These are phyloP conservation scores for Cathartes aura DNA, from an alignment of 2,113 vertebrate species.

Conservation along the genomic window DNA sequence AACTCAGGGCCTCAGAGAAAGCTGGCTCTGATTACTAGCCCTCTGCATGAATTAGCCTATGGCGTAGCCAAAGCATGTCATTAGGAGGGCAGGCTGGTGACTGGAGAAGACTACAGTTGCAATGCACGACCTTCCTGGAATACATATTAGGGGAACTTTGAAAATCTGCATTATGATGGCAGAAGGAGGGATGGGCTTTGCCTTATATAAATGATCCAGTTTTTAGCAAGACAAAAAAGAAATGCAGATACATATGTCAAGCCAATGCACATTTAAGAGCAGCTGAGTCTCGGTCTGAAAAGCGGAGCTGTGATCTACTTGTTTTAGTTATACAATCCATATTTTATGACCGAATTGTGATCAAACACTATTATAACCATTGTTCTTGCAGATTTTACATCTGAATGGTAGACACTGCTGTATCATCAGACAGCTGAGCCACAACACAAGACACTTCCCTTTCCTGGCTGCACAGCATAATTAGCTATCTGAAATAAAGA, in stretches of 20 bases:
- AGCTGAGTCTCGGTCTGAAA: not conserved
- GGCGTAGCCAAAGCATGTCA: not conserved
- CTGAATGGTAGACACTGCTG: not conserved
- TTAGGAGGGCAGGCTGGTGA: not conserved
- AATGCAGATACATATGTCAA: not conserved
- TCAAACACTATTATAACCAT: conserved; percentile 6
- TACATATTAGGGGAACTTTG: rapidly evolving
- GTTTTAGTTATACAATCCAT: not conserved
- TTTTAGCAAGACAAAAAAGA: not conserved
- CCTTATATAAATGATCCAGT: not conserved
- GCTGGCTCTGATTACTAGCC: not conserved
- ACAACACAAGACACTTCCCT: not conserved
- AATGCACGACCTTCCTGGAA: not conserved
- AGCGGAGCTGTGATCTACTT: not conserved
- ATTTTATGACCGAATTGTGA: conserved; percentile 21
- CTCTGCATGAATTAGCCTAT: not conserved
- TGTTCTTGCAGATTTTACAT: conserved; percentile 32
- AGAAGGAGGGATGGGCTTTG: not conserved
- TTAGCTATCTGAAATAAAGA: not conserved
- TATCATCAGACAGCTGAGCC: not conserved
- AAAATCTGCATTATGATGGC: not conserved
- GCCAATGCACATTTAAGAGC: not conserved
- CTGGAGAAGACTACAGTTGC: not conserved
- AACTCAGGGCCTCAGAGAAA: not conserved
- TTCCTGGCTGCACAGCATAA: not conserved